phyloP scores from a whole-genome alignment of 2,113 vertebrate genomes.

The Scatophagus argus region DNA sequence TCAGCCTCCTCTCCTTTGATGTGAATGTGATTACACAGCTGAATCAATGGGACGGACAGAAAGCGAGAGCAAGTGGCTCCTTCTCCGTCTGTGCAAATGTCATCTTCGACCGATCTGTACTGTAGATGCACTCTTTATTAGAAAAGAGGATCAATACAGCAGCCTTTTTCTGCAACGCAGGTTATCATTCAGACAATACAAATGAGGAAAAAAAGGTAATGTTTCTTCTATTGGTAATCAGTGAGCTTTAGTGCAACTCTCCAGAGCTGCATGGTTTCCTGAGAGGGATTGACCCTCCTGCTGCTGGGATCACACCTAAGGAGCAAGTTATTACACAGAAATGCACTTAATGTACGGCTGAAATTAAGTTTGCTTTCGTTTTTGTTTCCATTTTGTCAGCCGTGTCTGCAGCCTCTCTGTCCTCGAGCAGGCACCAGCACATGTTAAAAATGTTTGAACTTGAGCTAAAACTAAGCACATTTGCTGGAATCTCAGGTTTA shows the following conservation, averaged over 20 bases:
- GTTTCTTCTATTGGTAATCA: neutral
- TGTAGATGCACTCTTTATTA: constrained; percentile 65
- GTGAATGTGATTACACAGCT: constrained; percentile 38
- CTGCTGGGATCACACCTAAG: neutral
- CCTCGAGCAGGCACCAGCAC: neutral
- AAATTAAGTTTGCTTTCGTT: neutral
- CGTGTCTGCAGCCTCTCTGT: neutral
- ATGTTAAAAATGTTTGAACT: too few species aligned
- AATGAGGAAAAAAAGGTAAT: constrained; percentile 32
- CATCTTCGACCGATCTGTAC: constrained; percentile 45
- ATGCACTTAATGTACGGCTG: neutral
- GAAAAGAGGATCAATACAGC: constrained; percentile 62
- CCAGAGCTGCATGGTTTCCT: constrained; percentile 1
- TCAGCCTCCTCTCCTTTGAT: constrained; percentile 17
- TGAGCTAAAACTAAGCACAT: too few species aligned
- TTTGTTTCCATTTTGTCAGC: neutral
- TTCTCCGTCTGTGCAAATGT: constrained; percentile 58
- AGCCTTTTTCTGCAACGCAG: constrained; percentile 26
- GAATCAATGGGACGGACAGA: constrained; percentile 64
- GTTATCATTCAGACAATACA: constrained; percentile 51
- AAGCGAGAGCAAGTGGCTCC: constrained; percentile 46
- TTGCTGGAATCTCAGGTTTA: too few species aligned
- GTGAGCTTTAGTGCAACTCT: constrained; percentile 3
- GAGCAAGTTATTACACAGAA: neutral
- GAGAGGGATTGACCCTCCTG: constrained; percentile 4